Conservation (phyloP, 2,888 invertebrate species). For the Diarsia dahlii region DNA sequence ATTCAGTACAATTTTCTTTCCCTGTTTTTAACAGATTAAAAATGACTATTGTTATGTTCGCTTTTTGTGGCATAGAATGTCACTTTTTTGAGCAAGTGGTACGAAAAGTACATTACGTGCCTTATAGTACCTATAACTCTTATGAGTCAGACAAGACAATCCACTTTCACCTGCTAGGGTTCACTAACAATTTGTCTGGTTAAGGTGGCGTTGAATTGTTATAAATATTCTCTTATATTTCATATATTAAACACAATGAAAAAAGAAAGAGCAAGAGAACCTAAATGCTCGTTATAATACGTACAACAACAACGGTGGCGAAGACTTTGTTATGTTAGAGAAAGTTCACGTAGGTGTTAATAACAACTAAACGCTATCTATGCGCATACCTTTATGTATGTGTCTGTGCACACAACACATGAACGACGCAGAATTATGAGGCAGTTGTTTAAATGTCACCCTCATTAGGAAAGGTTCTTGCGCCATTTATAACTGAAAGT, state of each 20-base stretch:
- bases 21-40: too few species aligned
- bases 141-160: background rate
- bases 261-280: background rate
- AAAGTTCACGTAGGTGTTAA: conserved; percentile 71
- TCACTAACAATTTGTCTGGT: background rate
- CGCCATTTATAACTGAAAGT: conserved; percentile 46
- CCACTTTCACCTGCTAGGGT: background rate
- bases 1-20: too few species aligned
- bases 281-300: conserved; percentile 22
- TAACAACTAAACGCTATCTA: conserved; percentile 66
- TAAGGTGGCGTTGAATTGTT: background rate
- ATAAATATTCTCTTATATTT: conserved; percentile 2
- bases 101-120: background rate
- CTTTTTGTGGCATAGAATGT: too few species aligned
- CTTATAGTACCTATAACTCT: background rate
- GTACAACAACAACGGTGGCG: conserved; percentile 25
- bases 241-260: background rate
- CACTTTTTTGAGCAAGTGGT: too few species aligned
- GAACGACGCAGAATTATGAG: conserved; percentile 66
- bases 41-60: too few species aligned
- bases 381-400: conserved; percentile 50
- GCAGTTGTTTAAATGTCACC: conserved; percentile 78
- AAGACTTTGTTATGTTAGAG: conserved; percentile 55
- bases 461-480: conserved; percentile 75
- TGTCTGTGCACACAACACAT: conserved; percentile 54